These are phyloP conservation scores for Sepioteuthis lessoniana DNA, from an alignment of 2,888 invertebrate species.

Conservation along the genomic window DNA sequence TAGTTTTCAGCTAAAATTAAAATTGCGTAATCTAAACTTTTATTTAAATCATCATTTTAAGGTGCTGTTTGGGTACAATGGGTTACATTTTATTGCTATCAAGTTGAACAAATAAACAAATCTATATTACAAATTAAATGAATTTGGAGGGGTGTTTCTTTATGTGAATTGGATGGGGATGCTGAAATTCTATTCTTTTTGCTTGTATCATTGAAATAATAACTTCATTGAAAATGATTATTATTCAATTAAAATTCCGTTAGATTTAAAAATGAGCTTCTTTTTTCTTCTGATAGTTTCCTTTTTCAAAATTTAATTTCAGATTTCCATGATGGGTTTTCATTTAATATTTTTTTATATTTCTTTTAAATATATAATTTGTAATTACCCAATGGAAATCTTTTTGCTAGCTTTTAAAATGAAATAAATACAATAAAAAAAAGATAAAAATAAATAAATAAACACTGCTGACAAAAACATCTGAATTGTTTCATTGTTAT, in stretches of 20 bases:
- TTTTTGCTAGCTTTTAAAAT: neutral
- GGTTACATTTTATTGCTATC: too few species aligned
- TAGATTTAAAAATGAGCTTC: neutral
- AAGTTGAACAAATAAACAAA: neutral
- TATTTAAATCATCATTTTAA: too few species aligned
- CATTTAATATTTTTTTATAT: neutral
- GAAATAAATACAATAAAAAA: neutral
- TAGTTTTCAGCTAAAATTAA: too few species aligned
- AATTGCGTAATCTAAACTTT: too few species aligned
- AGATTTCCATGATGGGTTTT: neutral
- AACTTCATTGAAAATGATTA: neutral
- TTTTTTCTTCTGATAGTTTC: neutral
- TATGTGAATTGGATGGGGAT: neutral
- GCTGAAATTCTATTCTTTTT: neutral
- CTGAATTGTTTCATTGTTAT: neutral
- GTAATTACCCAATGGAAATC: neutral
- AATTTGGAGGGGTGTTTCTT: neutral
- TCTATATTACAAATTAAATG: neutral
- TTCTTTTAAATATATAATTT: neutral
- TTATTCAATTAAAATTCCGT: neutral
- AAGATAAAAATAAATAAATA: neutral
- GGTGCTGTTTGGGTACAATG: too few species aligned
- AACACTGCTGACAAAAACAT: neutral
- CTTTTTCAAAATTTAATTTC: neutral
- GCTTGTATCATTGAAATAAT: neutral